Conservation (phyloP, 2,797 vertebrate genomes). For the Pelodytes ibericus region DNA sequence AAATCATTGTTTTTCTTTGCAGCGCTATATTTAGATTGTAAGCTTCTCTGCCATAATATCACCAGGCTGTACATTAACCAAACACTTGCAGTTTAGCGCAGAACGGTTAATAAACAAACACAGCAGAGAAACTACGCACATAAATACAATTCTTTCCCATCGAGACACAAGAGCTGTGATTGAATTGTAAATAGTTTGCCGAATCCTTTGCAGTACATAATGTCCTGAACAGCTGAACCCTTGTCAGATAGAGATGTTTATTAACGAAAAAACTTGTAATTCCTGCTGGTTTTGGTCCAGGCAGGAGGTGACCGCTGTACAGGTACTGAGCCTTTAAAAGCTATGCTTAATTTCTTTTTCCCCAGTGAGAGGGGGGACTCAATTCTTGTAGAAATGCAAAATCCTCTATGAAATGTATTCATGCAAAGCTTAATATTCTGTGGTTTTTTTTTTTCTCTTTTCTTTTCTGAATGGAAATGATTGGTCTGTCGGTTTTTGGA, state of each 20-base stretch:
- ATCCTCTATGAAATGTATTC: neutral
- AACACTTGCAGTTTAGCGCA: neutral
- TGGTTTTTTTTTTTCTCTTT: no score
- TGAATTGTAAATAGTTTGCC: neutral
- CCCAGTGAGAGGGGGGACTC: neutral
- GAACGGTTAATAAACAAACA: neutral
- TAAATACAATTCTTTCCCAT: slow-evolving; percentile 2
- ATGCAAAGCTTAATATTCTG: neutral
- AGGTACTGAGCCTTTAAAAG: neutral
- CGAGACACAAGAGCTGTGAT: slow-evolving; percentile 12
- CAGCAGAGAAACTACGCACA: neutral
- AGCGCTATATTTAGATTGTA: neutral
- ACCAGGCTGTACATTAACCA: no score
- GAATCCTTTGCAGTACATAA: slow-evolving; percentile 10
- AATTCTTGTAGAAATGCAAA: no score
- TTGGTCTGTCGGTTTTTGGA: neutral
- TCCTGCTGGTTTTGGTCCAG: neutral
- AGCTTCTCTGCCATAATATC: neutral
- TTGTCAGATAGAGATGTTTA: neutral
- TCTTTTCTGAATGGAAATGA: neutral
- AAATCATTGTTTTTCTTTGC: neutral
- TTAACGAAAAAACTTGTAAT: slow-evolving; percentile 17
- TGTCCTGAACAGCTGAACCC: slow-evolving; percentile 22
- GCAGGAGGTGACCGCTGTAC: slow-evolving; percentile 10
- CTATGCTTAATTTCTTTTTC: neutral